Percentiles rank a stretch among this genome's conserved stretches.
Evolutionary conservation across 1,140 invertebrate species (phyloP).

Genomic region (Tribolium madens): DNA sequence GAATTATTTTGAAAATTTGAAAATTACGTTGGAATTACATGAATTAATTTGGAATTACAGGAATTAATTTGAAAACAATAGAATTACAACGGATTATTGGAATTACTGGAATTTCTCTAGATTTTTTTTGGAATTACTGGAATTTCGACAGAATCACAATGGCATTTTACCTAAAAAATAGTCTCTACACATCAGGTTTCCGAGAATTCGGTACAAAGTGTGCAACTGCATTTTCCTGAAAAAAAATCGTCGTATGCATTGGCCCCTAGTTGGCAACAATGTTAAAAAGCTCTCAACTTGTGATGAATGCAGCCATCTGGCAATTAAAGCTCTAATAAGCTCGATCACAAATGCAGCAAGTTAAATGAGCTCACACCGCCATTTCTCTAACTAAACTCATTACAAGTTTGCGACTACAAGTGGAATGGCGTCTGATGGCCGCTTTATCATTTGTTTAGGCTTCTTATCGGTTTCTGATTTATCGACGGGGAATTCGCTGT

Average conservation of each 20-base stretch:
- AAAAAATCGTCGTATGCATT: neutral
- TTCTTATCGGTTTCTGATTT: slow-evolving; percentile 16
- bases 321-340: neutral
- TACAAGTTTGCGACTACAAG: neutral
- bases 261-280: neutral
- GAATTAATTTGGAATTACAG: too few relatives aligned
- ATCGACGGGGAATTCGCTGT: neutral
- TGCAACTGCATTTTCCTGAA: too few relatives aligned
- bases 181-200: neutral
- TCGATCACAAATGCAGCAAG: neutral
- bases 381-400: neutral
- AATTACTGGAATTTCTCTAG: too few relatives aligned
- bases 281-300: neutral
- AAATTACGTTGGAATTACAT: too few relatives aligned
- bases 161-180: too few relatives aligned
- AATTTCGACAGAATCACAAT: too few relatives aligned
- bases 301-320: neutral
- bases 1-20: too few relatives aligned
- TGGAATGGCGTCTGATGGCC: neutral
- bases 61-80: too few relatives aligned
- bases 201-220: neutral
- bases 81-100: too few relatives aligned
- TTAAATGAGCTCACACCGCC: neutral
- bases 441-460: neutral
- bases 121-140: too few relatives aligned